phyloP scores from a whole-genome alignment of 1,140 invertebrate species.

The Propsilocerus akamusi region DNA sequence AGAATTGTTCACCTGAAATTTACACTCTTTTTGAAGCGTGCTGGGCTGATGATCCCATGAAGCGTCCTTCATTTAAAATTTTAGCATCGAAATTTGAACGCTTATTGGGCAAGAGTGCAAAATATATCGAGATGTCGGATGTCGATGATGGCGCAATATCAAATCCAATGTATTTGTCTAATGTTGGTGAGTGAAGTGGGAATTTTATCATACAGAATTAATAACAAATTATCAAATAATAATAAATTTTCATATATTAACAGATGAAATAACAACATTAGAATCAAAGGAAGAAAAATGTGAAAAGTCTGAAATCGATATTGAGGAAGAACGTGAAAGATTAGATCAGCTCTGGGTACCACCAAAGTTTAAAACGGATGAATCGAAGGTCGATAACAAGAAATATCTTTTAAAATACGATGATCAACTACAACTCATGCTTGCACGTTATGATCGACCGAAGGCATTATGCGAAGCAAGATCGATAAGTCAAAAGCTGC shows the following conservation, averaged over 20 bases:
- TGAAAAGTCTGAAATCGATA: conserved; percentile 8
- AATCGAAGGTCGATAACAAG: conserved; percentile 6
- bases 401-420: conserved; percentile 2
- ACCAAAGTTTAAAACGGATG: conserved; percentile 11
- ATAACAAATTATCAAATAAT: too few relatives aligned
- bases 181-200: not conserved
- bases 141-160: conserved; percentile 16
- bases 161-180: conserved; percentile 19
- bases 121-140: conserved; percentile 39
- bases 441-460: conserved; percentile 20
- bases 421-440: conserved; percentile 11
- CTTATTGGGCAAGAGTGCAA: conserved; percentile 49
- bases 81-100: conserved; percentile 40
- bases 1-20: conserved; percentile 64
- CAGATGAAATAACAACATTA: not conserved
- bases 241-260: not conserved
- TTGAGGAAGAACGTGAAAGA: conserved; percentile 16
- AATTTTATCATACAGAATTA: too few relatives aligned
- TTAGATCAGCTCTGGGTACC: conserved; percentile 19
- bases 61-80: conserved; percentile 57
- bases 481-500: conserved; percentile 16
- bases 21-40: conserved; percentile 60
- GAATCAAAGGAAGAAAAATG: not conserved
- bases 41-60: conserved; percentile 53
- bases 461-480: conserved; percentile 17